Percentiles rank a stretch among this genome's conserved stretches.
Evolutionary conservation across 2,888 invertebrate species (phyloP).

Genomic region (Amblyteles armatorius): DNA sequence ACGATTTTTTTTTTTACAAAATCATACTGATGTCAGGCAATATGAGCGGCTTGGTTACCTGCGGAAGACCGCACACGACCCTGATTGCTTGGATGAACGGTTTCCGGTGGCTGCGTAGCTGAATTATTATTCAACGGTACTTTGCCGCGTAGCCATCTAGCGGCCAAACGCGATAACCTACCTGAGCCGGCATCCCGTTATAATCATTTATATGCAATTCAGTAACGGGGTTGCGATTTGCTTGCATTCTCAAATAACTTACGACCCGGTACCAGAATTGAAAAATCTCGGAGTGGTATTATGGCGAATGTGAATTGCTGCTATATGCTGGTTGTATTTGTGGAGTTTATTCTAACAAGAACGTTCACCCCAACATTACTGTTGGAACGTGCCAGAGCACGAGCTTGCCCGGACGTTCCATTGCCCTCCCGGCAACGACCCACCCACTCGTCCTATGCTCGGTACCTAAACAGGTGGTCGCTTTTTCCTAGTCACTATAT

Average conservation of each 20-base stretch:
- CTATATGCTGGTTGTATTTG: slow-evolving; percentile 6
- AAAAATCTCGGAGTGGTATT: neutral
- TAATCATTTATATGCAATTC: neutral
- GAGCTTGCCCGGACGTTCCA: slow-evolving; percentile 27
- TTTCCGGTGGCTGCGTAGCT: too few species aligned
- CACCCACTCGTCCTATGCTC: neutral
- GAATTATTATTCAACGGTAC: too few species aligned
- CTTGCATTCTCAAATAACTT: neutral
- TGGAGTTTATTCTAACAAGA: slow-evolving; percentile 19
- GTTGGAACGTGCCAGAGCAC: slow-evolving; percentile 43
- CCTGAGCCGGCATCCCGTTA: neutral
- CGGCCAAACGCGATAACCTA: neutral
- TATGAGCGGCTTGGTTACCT: too few species aligned
- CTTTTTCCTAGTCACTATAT: slow-evolving; percentile 55
- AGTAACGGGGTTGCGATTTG: neutral
- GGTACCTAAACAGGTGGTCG: slow-evolving; percentile 69
- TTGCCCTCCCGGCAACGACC: slow-evolving; percentile 9
- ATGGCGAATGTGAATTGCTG: neutral
- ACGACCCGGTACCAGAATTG: neutral
- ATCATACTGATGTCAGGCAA: too few species aligned
- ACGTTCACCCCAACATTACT: slow-evolving; percentile 47
- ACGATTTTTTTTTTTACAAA: too few species aligned
- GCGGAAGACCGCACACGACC: too few species aligned
- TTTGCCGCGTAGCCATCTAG: neutral
- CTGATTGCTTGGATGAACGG: too few species aligned